Evolutionary conservation across 2,797 vertebrate species (phyloP).

Genomic region (Malacoraja senta): DNA sequence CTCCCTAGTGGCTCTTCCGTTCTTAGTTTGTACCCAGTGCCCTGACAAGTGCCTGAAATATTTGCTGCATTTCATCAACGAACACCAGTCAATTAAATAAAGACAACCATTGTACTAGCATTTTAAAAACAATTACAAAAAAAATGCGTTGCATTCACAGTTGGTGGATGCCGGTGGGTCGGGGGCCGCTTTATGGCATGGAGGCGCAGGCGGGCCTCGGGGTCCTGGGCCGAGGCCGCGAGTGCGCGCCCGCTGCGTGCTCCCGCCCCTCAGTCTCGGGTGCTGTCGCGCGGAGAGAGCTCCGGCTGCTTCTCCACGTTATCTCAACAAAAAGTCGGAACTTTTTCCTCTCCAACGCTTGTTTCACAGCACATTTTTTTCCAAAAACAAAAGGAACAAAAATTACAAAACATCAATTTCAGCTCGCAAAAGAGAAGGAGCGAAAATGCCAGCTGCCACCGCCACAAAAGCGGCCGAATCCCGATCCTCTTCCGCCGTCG

Average conservation of each 20-base stretch:
- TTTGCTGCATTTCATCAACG: neutral
- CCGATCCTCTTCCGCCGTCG: conserved; percentile 42
- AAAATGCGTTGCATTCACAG: neutral
- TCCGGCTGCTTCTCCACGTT: neutral
- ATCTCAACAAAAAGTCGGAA: conserved; percentile 38
- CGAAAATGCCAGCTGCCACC: conserved; percentile 37
- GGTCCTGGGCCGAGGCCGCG: neutral
- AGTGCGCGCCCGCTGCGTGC: neutral
- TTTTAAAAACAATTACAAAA: no score
- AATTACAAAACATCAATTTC: no score
- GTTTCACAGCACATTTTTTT: no score
- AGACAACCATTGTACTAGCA: no score
- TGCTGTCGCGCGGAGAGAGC: neutral
- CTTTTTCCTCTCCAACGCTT: neutral
- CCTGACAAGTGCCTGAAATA: neutral
- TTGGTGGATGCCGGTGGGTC: neutral
- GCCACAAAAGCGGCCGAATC: conserved; percentile 41
- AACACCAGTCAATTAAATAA: neutral
- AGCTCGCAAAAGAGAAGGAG: neutral
- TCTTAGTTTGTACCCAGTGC: neutral
- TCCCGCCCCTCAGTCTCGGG: no score
- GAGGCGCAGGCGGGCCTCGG: neutral
- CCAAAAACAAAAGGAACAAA: no score
- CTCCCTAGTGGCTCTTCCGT: neutral
- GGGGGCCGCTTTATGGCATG: no score